A percentile compares a stretch with the other conserved stretches of the same genome.
phyloP scores from a whole-genome alignment of 2,113 vertebrate species.

The Anthoscopus minutus region DNA sequence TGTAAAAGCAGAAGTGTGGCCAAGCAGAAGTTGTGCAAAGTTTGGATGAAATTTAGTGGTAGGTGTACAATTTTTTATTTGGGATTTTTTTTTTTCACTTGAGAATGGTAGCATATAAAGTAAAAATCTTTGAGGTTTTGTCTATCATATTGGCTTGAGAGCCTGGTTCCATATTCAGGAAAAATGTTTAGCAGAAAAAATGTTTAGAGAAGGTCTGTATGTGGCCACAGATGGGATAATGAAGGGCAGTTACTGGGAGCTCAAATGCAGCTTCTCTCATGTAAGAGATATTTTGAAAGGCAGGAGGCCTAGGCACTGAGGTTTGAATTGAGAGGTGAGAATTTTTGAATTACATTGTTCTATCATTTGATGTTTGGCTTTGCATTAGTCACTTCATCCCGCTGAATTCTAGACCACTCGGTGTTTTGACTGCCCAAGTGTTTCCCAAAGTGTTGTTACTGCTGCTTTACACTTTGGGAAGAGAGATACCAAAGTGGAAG shows the following conservation, averaged over 20 bases:
- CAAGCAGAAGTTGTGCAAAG: not conserved
- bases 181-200: not conserved
- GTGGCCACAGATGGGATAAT: not conserved
- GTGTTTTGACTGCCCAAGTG: not conserved
- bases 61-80: not conserved
- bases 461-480: not conserved
- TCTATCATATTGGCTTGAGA: not conserved
- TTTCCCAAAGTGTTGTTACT: not conserved
- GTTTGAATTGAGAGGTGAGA: not conserved
- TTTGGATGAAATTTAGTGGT: not conserved
- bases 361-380: not conserved
- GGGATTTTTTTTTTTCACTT: not conserved
- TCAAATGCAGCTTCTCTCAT: not conserved
- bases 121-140: not conserved
- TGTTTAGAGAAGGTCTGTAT: not conserved
- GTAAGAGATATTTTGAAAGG: not conserved
- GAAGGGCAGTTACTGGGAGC: not conserved
- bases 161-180: not conserved
- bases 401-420: not conserved
- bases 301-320: not conserved
- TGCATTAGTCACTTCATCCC: not conserved
- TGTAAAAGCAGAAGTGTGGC: not conserved
- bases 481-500: not conserved
- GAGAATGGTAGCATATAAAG: not conserved
- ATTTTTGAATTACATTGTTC: not conserved